Evolutionary conservation across 53 echinoderm and acorn worm genomes (phyloP), one percentile per base, ranked within the genome.

Genomic region (Hippasteria phrygiana): DNA sequence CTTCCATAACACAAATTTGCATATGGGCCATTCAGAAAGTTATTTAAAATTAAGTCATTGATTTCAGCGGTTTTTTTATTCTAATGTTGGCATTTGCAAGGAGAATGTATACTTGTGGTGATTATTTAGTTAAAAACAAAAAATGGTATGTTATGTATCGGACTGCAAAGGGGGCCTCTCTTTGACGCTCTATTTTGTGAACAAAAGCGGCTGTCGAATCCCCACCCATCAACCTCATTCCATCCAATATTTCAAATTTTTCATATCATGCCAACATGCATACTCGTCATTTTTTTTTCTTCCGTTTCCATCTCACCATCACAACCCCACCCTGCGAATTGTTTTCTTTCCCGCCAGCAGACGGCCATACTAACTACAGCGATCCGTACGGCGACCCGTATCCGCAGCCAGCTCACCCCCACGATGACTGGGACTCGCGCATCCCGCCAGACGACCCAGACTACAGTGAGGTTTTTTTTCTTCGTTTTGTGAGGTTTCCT

Each of bases 331-430:
- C 34, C 67, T 89, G 9, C 41, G 22, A 39, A 37, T 53, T 56
- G 31, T 18, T 55, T n/a, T 62, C 28, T 46, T 36, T 84, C 41
- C 76, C 87, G 29, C 48, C 65, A 75, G 56, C 73, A 74, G 88
- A 74, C n/a, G 59, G 54, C 11, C 74, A 74, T 48, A 70, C 69
- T 84, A 84, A 84, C 70, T 84, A 84, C 84, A 45, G 45, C 69
- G 51, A 70, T 36, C 51, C 53, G 9, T 84, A 84, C 53, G 84
- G 71, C 43, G 84, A 84, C 84, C 70, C 50, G 9, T 71, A 71
- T 53, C 84, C 63, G 17, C 81, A 11, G 28, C 29, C 81, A 1
- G 42, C 41, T 46, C 81, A 78, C 0, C 75, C 75, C 3, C 55
- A 82, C 41, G 84, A 70, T 17, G 33, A 84, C 69, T 84, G 84